Conservation (phyloP, 2,797 vertebrate species). For the Carcharodon carcharias region DNA sequence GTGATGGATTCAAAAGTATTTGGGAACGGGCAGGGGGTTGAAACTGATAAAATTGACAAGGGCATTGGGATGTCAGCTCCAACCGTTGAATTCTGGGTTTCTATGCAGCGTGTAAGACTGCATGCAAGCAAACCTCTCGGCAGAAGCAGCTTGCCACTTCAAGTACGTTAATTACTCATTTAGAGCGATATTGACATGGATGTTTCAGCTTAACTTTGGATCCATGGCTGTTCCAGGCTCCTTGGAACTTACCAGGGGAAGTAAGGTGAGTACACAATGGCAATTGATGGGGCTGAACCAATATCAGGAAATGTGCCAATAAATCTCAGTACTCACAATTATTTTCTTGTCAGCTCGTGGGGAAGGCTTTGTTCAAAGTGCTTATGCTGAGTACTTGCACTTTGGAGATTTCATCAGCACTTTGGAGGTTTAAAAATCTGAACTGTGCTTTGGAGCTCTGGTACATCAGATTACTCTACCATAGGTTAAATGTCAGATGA, state of each 20-base stretch:
- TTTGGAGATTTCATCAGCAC: not conserved
- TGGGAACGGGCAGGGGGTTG: not conserved
- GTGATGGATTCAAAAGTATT: not conserved
- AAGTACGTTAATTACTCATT: not conserved
- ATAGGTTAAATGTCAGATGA: not conserved
- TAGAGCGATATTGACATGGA: not conserved
- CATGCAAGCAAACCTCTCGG: not conserved
- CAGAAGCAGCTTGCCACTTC: not conserved
- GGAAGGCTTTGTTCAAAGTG: not conserved
- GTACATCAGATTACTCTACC: not conserved
- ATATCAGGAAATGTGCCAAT: not conserved
- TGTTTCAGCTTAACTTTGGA: not conserved
- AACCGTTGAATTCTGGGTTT: not conserved
- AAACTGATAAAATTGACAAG: not conserved
- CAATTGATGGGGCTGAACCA: not conserved
- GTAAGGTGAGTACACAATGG: not conserved
- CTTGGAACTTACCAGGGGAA: not conserved
- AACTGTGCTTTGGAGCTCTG: not conserved
- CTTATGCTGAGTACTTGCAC: not conserved
- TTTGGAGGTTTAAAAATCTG: not conserved
- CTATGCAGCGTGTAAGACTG: not conserved
- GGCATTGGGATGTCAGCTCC: not conserved
- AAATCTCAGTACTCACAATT: not conserved
- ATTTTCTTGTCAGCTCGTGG: not conserved
- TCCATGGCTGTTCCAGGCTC: not conserved